These are phyloP conservation scores for Boleophthalmus pectinirostris DNA, from an alignment of 2,113 vertebrate genomes.

Conservation along the genomic window DNA sequence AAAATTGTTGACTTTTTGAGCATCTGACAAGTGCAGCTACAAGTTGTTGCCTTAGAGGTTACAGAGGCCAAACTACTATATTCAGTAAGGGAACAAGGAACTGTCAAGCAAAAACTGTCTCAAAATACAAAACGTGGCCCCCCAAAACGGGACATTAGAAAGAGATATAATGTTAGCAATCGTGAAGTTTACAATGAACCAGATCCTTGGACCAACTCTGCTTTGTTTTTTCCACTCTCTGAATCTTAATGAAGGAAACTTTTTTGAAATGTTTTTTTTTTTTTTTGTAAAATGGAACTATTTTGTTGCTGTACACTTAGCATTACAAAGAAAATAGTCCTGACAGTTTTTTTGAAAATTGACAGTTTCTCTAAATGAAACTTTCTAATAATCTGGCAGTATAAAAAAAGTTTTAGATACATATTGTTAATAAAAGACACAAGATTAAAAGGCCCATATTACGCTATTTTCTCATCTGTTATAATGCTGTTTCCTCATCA, in stretches of 20 bases:
- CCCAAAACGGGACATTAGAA: constrained; percentile 4
- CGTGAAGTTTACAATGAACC: constrained; percentile 3
- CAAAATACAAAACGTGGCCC: background rate
- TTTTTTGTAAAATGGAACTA: background rate
- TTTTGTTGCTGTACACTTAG: background rate
- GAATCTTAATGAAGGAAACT: background rate
- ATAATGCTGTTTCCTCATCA: too few relatives aligned
- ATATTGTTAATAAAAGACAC: background rate
- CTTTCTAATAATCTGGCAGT: background rate
- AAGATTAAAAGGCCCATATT: background rate
- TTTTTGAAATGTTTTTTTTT: background rate
- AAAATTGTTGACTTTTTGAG: constrained; percentile 60
- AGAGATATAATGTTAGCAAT: background rate
- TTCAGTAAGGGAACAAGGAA: constrained; percentile 80
- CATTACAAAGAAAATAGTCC: background rate
- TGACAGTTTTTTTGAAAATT: background rate
- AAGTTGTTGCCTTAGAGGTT: constrained; percentile 88
- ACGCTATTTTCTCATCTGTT: too few relatives aligned
- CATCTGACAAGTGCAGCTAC: constrained; percentile 87
- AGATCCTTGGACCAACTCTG: background rate
- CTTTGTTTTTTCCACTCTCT: background rate
- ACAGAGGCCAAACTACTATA: constrained; percentile 83
- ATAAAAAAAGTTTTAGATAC: background rate
- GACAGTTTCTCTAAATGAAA: background rate
- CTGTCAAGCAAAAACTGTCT: constrained; percentile 3